phyloP scores from a whole-genome alignment of 2,113 vertebrate genomes.

The Pterocles gutturalis region DNA sequence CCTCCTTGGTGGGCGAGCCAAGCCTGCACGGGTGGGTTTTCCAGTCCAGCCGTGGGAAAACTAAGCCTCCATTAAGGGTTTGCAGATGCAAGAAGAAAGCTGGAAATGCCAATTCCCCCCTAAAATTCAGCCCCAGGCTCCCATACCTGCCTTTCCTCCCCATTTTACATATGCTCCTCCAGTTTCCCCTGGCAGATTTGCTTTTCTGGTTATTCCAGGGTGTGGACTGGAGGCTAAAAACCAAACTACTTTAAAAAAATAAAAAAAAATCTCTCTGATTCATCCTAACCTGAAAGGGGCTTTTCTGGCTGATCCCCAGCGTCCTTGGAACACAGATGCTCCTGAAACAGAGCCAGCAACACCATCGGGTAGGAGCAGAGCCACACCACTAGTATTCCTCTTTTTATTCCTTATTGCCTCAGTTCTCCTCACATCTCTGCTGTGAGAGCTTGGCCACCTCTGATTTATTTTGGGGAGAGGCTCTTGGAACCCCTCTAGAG shows the following conservation, averaged over 20 bases:
- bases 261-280: background rate
- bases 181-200: background rate
- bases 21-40: background rate
- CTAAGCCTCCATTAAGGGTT: background rate
- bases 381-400: background rate
- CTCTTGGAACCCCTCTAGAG: background rate
- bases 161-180: background rate
- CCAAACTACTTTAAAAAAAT: background rate
- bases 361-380: background rate
- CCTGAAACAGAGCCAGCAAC: background rate
- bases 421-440: background rate
- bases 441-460: rapidly evolving
- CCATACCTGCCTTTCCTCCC: background rate
- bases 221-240: background rate
- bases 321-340: background rate
- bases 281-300: background rate
- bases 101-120: background rate
- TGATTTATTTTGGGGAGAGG: background rate
- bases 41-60: background rate
- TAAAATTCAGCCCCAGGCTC: background rate
- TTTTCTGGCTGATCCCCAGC: background rate
- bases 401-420: background rate
- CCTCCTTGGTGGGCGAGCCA: background rate
- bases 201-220: background rate
- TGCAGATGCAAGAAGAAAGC: background rate